These are phyloP conservation scores for Hymenochirus boettgeri DNA, from an alignment of 2,113 vertebrate genomes.

Conservation along the genomic window DNA sequence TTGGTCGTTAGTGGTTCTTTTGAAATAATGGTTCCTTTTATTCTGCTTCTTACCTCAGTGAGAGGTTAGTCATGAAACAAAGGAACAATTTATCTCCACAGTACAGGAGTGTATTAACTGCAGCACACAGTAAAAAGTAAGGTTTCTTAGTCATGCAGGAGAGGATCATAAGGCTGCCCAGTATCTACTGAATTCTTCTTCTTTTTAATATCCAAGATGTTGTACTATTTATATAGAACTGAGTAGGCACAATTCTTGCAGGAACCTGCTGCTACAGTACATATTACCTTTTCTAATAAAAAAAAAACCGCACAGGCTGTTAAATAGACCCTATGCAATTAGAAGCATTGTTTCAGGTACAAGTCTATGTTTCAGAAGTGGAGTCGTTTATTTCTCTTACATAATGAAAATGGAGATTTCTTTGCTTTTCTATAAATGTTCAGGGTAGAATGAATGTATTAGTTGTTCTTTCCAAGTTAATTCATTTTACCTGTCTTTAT, in stretches of 20 bases:
- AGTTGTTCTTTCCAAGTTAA: too few relatives aligned
- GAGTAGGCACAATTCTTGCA: slow-evolving; percentile 65
- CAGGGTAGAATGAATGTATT: too few relatives aligned
- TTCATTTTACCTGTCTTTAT: too few relatives aligned
- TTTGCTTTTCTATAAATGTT: too few relatives aligned
- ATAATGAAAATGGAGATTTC: too few relatives aligned
- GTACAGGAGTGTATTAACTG: slow-evolving; percentile 39
- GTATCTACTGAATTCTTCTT: slow-evolving; percentile 48
- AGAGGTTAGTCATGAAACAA: slow-evolving; percentile 51
- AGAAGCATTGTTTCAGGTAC: too few relatives aligned
- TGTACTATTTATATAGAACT: slow-evolving; percentile 60
- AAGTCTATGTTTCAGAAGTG: too few relatives aligned
- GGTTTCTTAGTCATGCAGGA: slow-evolving; percentile 53
- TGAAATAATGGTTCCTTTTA: slow-evolving; percentile 55
- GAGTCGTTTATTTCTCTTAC: too few relatives aligned
- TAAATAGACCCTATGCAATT: too few relatives aligned
- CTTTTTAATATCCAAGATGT: slow-evolving; percentile 53
- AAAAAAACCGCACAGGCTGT: too few relatives aligned
- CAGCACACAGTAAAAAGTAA: slow-evolving; percentile 48
- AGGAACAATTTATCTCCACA: slow-evolving; percentile 43
- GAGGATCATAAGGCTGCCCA: slow-evolving; percentile 47
- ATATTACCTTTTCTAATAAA: neutral
- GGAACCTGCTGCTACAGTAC: slow-evolving; percentile 30
- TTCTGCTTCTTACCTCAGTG: slow-evolving; percentile 47
- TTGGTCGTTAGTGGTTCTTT: slow-evolving; percentile 53